A percentile compares a stretch with the other conserved stretches of the same genome.
phyloP scores from a whole-genome alignment of 2,888 invertebrate genomes.

The Pterostichus niger region DNA sequence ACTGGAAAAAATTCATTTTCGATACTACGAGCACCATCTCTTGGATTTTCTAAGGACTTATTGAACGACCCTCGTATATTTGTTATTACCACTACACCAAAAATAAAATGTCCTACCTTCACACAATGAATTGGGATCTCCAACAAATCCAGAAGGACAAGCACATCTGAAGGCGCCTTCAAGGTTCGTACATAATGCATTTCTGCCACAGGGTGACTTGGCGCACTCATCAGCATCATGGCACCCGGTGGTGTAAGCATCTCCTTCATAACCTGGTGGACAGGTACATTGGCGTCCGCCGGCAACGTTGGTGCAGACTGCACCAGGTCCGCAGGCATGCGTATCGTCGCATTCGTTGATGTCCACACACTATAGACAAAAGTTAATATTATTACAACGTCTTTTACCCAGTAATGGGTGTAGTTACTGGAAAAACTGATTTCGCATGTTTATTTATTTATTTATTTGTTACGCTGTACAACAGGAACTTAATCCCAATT shows the following conservation, averaged over 20 bases:
- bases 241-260: constrained; percentile 86
- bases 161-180: constrained; percentile 89
- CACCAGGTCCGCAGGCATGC: constrained; percentile 87
- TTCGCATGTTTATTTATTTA: no score
- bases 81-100: no score
- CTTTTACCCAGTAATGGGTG: no score
- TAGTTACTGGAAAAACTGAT: no score
- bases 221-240: constrained; percentile 88
- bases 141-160: constrained; percentile 90
- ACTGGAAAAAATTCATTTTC: no score
- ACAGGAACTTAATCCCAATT: no score
- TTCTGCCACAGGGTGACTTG: constrained; percentile 87
- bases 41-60: no score
- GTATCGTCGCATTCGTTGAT: constrained; percentile 89
- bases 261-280: constrained; percentile 89
- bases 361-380: constrained; percentile 84
- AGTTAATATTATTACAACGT: background rate
- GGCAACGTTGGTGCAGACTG: constrained; percentile 88
- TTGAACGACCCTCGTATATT: no score
- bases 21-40: no score
- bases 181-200: constrained; percentile 88
- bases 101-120: constrained; percentile 80
- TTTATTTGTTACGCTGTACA: no score
- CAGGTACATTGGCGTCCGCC: constrained; percentile 92
- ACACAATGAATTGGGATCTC: constrained; percentile 88